Evolutionary conservation across 2,888 invertebrate species (phyloP).

Genomic region (Luperina nickerlii): DNA sequence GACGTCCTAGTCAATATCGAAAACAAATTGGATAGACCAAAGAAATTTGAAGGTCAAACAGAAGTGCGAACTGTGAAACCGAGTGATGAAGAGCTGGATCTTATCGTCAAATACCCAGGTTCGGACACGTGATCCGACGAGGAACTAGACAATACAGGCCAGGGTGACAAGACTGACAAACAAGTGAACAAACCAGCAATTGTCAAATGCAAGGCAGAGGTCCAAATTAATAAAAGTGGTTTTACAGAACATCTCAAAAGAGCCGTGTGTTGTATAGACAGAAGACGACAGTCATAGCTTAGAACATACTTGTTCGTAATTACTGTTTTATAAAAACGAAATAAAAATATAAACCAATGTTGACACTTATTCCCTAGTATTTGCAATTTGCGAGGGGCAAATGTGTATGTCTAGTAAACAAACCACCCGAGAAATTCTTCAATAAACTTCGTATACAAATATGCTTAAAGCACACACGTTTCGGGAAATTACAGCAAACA

Average conservation of each 20-base stretch:
- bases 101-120: slow-evolving; percentile 87
- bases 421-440: slow-evolving; percentile 36
- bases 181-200: slow-evolving; percentile 71
- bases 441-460: slow-evolving; percentile 45
- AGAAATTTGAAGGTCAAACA: slow-evolving; percentile 81
- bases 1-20: slow-evolving; percentile 87
- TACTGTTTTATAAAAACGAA: slow-evolving; percentile 49
- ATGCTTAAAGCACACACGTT: slow-evolving; percentile 33
- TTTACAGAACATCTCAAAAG: slow-evolving; percentile 86
- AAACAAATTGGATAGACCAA: slow-evolving; percentile 85
- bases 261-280: slow-evolving; percentile 88
- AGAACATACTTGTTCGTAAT: slow-evolving; percentile 44
- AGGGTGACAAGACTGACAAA: slow-evolving; percentile 82
- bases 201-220: slow-evolving; percentile 78
- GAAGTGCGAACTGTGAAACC: slow-evolving; percentile 82
- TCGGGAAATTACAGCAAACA: slow-evolving; percentile 28
- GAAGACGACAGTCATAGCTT: slow-evolving; percentile 84
- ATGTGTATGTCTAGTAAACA: slow-evolving; percentile 37
- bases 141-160: slow-evolving; percentile 73
- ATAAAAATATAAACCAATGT: slow-evolving; percentile 48
- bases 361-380: slow-evolving; percentile 46
- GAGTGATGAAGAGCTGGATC: slow-evolving; percentile 86
- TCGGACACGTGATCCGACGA: slow-evolving; percentile 90
- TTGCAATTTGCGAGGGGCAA: slow-evolving; percentile 47
- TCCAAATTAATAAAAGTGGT: slow-evolving; percentile 83